These are phyloP conservation scores for Phenganax subtilis DNA, from an alignment of 92 coral and sea anemone genomes.

Conservation along the genomic window DNA sequence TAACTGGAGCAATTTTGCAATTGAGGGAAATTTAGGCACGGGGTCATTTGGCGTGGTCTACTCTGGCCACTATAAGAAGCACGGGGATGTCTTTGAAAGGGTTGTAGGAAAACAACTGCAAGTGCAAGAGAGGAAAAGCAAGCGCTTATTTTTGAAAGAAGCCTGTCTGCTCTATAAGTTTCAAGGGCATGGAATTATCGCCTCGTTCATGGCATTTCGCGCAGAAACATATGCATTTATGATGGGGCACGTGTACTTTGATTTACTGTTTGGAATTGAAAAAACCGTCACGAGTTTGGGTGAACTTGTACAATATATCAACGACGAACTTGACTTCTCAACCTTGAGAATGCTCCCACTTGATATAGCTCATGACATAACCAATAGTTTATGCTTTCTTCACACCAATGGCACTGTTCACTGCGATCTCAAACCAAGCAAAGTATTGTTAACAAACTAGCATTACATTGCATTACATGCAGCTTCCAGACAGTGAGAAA, in stretches of 20 bases:
- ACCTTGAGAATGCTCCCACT: not conserved
- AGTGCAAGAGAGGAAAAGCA: not conserved
- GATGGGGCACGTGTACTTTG: not conserved
- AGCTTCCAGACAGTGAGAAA: not conserved
- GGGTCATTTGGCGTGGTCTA: not conserved
- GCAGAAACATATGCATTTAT: not conserved
- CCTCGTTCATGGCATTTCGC: not conserved
- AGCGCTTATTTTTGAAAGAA: conserved; percentile 5
- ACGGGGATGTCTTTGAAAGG: not conserved
- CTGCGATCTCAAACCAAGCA: conserved; percentile 20
- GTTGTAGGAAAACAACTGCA: not conserved
- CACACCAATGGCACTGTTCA: conserved; percentile 14
- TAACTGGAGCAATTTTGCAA: not conserved
- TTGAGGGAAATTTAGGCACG: not conserved
- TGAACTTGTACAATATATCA: not conserved
- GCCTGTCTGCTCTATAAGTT: not conserved
- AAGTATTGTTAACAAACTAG: conserved; percentile 27
- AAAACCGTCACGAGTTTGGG: not conserved
- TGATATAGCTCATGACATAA: conserved; percentile 2
- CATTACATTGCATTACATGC: conserved; percentile 25
- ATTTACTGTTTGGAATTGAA: not conserved
- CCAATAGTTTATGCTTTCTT: not conserved
- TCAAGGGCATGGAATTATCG: not conserved
- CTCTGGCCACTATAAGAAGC: not conserved
- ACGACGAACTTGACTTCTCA: not conserved